These are phyloP conservation scores for Coturnix japonica DNA, from an alignment of 2,113 vertebrate genomes.

Conservation along the genomic window DNA sequence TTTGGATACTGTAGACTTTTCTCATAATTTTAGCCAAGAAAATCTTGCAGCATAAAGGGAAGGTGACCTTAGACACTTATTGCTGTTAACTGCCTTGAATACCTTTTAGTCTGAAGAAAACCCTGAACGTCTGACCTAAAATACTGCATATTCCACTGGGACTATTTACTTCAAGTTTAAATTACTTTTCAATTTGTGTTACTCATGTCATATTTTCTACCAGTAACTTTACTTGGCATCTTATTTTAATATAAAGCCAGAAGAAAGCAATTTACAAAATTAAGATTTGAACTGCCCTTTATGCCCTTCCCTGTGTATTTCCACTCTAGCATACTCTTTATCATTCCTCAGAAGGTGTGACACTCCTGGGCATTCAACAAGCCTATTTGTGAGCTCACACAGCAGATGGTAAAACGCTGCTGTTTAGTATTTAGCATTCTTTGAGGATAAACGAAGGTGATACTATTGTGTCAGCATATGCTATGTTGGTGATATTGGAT, in stretches of 20 bases:
- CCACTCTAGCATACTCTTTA: slow-evolving; percentile 8
- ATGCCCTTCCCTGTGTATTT: background rate
- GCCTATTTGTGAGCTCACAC: background rate
- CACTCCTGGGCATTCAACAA: background rate
- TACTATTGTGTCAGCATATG: background rate
- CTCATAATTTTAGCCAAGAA: background rate
- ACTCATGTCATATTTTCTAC: slow-evolving; percentile 17
- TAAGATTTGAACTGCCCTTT: slow-evolving; percentile 5
- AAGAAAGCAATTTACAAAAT: slow-evolving; percentile 34
- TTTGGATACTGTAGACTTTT: background rate
- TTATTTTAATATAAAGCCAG: slow-evolving; percentile 24
- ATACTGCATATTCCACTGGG: background rate
- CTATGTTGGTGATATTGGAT: background rate
- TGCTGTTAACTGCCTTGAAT: background rate
- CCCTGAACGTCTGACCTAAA: background rate
- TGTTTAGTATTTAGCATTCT: background rate
- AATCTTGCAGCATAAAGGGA: background rate
- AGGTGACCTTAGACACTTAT: slow-evolving; percentile 28
- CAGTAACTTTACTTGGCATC: slow-evolving; percentile 41
- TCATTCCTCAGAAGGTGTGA: background rate
- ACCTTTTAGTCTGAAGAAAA: background rate
- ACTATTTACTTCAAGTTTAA: slow-evolving; percentile 38
- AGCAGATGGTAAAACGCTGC: background rate
- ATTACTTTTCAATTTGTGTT: slow-evolving; percentile 47
- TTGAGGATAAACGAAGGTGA: background rate